Evolutionary conservation across 1,140 invertebrate species (phyloP).

Genomic region (Ruditapes philippinarum): DNA sequence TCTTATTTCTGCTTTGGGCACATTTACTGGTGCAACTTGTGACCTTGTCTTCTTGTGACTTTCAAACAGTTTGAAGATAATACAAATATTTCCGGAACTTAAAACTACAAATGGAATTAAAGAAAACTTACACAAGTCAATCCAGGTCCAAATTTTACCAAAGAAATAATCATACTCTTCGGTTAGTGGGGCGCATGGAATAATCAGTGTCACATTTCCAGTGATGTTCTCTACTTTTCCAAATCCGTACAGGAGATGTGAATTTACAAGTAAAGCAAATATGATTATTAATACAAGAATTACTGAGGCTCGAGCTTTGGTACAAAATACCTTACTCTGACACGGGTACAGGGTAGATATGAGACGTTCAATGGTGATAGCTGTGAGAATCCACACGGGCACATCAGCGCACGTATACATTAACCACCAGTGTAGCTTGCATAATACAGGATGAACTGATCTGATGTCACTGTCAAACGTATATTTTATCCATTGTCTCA

Average conservation of each 20-base stretch:
- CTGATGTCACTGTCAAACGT: constrained; percentile 67
- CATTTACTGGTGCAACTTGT: neutral
- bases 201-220: neutral
- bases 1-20: neutral
- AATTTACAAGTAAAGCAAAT: constrained; percentile 66
- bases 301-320: constrained; percentile 43
- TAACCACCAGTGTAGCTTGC: constrained; percentile 72
- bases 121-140: constrained; percentile 74
- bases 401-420: constrained; percentile 71
- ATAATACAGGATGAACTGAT: constrained; percentile 27
- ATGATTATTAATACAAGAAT: constrained; percentile 50
- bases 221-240: neutral
- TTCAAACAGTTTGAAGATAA: constrained; percentile 64
- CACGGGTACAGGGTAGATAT: constrained; percentile 74
- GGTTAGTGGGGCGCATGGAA: constrained; percentile 28
- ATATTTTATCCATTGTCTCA: constrained; percentile 68
- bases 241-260: constrained; percentile 71
- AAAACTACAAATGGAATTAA: constrained; percentile 71
- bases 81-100: constrained; percentile 69
- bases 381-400: constrained; percentile 77
- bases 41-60: constrained; percentile 24
- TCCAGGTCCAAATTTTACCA: constrained; percentile 70
- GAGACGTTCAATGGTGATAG: constrained; percentile 77
- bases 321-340: constrained; percentile 69
- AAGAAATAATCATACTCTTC: constrained; percentile 66